Conservation (phyloP, 53 echinoderm and acorn worm species). For the Crossaster papposus region DNA sequence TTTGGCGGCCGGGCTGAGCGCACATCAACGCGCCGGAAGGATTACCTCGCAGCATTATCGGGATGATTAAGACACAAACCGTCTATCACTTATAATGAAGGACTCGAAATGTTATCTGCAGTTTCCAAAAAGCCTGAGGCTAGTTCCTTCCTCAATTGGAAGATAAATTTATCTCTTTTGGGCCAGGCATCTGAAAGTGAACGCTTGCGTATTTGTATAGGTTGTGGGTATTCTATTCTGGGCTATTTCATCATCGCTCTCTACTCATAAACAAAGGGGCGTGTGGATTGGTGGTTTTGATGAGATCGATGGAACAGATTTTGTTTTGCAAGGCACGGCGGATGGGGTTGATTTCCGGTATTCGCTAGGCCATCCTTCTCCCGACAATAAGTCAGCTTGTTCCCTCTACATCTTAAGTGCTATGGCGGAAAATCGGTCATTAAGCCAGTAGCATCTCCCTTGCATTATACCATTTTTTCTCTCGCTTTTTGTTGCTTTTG, state of each 20-base stretch:
- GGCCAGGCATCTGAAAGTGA: neutral
- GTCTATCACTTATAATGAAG: neutral
- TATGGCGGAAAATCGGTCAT: neutral
- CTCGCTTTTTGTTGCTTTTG: neutral
- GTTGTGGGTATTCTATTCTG: neutral
- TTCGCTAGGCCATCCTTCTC: conserved; percentile 10
- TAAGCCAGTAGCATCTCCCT: neutral
- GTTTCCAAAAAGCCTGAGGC: neutral
- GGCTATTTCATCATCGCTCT: neutral
- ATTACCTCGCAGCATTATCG: conserved; percentile 23
- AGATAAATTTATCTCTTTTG: neutral
- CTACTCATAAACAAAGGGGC: conserved; percentile 1
- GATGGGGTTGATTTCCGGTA: conserved; percentile 34
- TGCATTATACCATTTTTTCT: neutral
- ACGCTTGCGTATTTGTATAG: neutral
- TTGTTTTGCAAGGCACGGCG: neutral
- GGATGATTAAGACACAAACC: conserved; percentile 6
- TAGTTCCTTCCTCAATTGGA: conserved; percentile 1
- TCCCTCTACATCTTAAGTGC: neutral
- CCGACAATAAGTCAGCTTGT: conserved; percentile 19
- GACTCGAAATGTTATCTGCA: neutral
- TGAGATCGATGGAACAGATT: conserved; percentile 16
- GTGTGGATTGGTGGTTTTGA: neutral
- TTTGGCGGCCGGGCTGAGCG: neutral
- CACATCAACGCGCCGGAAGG: conserved; percentile 4